Conservation (phyloP, 2,113 vertebrate genomes). For the Laterallus jamaicensis region DNA sequence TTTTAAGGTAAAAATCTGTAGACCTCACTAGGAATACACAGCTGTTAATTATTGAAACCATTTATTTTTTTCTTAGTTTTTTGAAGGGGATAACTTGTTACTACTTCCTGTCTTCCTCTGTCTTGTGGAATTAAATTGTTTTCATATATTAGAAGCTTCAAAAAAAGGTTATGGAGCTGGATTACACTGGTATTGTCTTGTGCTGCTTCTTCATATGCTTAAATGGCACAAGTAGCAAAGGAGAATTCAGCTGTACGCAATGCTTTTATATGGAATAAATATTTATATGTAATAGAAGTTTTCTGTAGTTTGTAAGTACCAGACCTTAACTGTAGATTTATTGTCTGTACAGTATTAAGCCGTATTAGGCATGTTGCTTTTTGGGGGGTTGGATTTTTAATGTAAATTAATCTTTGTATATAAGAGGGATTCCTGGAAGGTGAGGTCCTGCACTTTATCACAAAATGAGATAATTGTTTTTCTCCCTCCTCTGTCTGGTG, state of each 20-base stretch:
- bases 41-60: background rate
- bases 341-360: background rate
- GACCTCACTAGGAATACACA: background rate
- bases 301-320: background rate
- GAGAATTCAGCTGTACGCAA: background rate
- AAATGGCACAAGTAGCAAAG: background rate
- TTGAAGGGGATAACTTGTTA: background rate
- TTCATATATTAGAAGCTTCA: background rate
- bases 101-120: background rate
- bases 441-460: background rate
- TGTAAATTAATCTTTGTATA: background rate
- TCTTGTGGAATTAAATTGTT: background rate
- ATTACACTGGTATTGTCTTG: background rate
- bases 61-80: background rate
- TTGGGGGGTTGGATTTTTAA: rapidly evolving
- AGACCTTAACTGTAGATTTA: background rate
- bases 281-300: background rate
- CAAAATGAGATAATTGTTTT: background rate
- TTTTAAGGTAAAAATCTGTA: background rate
- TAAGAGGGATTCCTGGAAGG: background rate
- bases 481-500: background rate
- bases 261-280: background rate
- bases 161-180: background rate
- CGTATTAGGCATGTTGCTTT: background rate
- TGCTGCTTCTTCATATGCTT: background rate